Evolutionary conservation across 2,113 vertebrate species (phyloP).

Genomic region (Mus spicilegus): DNA sequence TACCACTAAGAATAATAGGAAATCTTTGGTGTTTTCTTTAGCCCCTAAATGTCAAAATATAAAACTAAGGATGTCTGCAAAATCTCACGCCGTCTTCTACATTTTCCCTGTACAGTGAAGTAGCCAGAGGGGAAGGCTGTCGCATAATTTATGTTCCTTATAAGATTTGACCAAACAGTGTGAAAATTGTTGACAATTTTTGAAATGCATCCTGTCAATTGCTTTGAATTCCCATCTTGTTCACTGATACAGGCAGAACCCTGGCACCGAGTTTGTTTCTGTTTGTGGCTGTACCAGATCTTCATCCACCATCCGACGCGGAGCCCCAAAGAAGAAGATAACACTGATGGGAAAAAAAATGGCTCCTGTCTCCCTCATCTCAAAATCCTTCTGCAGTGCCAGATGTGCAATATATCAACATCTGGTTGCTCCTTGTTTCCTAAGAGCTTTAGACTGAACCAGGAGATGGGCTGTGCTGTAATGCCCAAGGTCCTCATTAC

Average conservation of each 20-base stretch:
- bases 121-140: not conserved
- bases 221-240: not conserved
- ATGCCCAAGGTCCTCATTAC: not conserved
- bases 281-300: not conserved
- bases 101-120: not conserved
- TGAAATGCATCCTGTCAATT: not conserved
- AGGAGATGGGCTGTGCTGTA: not conserved
- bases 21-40: not conserved
- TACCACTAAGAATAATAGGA: not conserved
- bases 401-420: not conserved
- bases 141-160: constrained; percentile 28
- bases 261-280: not conserved
- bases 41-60: not conserved
- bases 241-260: not conserved
- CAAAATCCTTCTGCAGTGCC: not conserved
- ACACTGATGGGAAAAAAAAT: not conserved
- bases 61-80: not conserved
- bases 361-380: not conserved
- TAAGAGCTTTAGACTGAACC: not conserved
- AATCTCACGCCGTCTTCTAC: not conserved
- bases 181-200: not conserved
- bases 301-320: not conserved
- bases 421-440: not conserved
- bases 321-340: not conserved
- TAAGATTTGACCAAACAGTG: not conserved